Evolutionary conservation across 2,888 invertebrate species (phyloP), one percentile per base, ranked within the genome.

Genomic region (Choristoneura rosaceana): DNA sequence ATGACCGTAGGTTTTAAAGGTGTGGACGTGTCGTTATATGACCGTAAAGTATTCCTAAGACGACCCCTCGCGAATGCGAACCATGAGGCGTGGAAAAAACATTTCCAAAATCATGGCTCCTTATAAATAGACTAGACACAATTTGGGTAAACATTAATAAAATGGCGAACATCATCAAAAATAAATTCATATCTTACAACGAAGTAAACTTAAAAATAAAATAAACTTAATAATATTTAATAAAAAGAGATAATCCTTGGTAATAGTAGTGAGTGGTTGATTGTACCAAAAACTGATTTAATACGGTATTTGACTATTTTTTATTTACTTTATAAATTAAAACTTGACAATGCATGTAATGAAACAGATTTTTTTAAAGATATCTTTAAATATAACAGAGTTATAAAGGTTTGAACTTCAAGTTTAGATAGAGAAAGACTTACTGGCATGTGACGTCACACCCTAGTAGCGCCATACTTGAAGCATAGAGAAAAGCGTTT

Each of bases 91-190:
- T 25, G 12, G 25, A 55, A 25, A n/a, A 25, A 55, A 7, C 3
- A 25, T 1, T 55, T 25, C 12, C 25, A 55, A 55, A 55, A 55
- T n/a, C 10, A 55, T 25, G 25, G 55, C 55, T 55, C 59, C 59
- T 59, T 69, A 61, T 25, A 38, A 25, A 50, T 69, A 69, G 69
- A 69, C 63, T 69, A 69, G 69, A 69, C 14, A 69, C 25, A 43
- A 69, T 63, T 69, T 69, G 69, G 69, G 55, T 63, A 34, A 41
- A 45, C 50, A 52, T 52, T 25, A 52, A 52, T 55, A 33, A 43
- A 47, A 63, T 63, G 45, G 17, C 17, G 58, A 71, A 33, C 41
- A n/a, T 52, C 34, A 47, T 66, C 59, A 60, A 61, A 70, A 33
- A 47, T 50, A 50, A 52, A 61, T 25, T 50, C 50, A 10, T 61